Evolutionary conservation across 2,113 vertebrate species (phyloP).

Genomic region (Tragelaphus buxtoni): DNA sequence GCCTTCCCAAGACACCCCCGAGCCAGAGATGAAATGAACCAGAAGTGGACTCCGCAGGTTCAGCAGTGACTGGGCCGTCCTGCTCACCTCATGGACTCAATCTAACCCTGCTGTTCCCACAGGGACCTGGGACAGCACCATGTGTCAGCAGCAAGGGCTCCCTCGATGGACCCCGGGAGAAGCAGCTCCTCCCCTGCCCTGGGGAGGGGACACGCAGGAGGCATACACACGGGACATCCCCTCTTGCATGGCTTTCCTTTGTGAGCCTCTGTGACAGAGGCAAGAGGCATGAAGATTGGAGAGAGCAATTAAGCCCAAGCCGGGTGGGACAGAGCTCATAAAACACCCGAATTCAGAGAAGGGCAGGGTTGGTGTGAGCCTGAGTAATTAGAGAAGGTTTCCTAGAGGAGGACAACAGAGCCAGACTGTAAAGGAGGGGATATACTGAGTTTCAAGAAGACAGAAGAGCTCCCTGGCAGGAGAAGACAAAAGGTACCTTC

Average conservation of each 20-base stretch:
- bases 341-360: background rate
- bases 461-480: background rate
- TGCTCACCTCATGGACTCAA: background rate
- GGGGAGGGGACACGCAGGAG: background rate
- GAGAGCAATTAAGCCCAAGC: background rate
- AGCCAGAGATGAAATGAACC: background rate
- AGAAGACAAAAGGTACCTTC: background rate
- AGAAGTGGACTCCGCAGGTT: background rate
- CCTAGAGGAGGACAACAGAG: background rate
- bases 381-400: background rate
- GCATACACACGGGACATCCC: background rate
- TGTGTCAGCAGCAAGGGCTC: background rate
- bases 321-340: background rate
- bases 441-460: background rate
- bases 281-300: background rate
- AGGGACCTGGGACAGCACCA: background rate
- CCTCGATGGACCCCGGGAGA: background rate
- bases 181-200: background rate
- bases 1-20: background rate
- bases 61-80: background rate
- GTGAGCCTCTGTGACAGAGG: background rate
- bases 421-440: background rate
- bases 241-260: background rate
- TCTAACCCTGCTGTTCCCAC: background rate
- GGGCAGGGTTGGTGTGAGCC: background rate